Evolutionary conservation across 92 coral and sea anemone species (phyloP).

Genomic region (Palythoa caribaeorum): DNA sequence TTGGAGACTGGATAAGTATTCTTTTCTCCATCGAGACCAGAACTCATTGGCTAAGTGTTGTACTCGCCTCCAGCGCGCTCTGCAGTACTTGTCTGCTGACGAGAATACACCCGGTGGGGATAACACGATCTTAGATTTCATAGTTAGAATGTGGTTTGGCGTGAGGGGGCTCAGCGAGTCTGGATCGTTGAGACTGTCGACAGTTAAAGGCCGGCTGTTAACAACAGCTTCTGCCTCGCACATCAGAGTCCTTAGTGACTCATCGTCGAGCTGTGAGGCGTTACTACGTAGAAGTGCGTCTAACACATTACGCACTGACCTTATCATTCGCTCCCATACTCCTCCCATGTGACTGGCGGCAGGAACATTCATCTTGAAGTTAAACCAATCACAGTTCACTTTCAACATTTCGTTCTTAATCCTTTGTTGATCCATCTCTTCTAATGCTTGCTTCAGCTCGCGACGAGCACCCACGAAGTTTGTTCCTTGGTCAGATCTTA

Average conservation of each 20-base stretch:
- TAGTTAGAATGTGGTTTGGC: conserved; percentile 10
- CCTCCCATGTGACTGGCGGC: conserved; percentile 25
- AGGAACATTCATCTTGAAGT: not conserved
- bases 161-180: conserved; percentile 18
- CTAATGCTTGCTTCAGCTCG: conserved; percentile 23
- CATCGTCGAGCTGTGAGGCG: conserved; percentile 21
- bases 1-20: conserved; percentile 17
- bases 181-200: conserved; percentile 15
- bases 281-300: not conserved
- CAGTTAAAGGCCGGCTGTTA: conserved; percentile 12
- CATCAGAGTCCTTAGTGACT: conserved; percentile 27
- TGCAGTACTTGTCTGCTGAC: conserved; percentile 25
- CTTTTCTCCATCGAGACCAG: conserved; percentile 32
- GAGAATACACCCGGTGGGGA: conserved; percentile 12
- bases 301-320: conserved; percentile 8
- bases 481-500: conserved; percentile 40
- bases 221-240: conserved; percentile 16
- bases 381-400: conserved; percentile 13
- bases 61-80: conserved; percentile 26
- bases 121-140: conserved; percentile 24
- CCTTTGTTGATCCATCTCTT: conserved; percentile 5
- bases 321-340: conserved; percentile 1
- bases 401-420: conserved; percentile 6
- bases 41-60: conserved; percentile 24
- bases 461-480: conserved; percentile 38